phyloP scores from a whole-genome alignment of 2,888 invertebrate species.

The Agrotis puta region DNA sequence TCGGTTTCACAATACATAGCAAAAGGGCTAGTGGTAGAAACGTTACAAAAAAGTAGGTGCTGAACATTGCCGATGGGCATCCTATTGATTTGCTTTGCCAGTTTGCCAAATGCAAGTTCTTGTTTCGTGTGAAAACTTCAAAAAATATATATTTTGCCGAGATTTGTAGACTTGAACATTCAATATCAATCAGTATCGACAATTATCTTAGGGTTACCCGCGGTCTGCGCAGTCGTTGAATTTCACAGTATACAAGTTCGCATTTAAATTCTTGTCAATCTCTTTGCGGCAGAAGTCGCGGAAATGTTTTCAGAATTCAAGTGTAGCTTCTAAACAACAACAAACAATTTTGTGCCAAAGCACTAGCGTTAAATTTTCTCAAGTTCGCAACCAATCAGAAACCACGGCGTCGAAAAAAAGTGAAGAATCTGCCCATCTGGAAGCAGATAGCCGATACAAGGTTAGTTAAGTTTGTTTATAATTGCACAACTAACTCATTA shows the following conservation, averaged over 20 bases:
- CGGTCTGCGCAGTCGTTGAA: slow-evolving; percentile 3
- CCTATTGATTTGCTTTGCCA: slow-evolving; percentile 27
- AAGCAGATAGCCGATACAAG: slow-evolving; percentile 80
- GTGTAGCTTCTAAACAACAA: slow-evolving; percentile 49
- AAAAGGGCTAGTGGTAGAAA: slow-evolving; percentile 27
- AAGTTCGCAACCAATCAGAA: slow-evolving; percentile 71
- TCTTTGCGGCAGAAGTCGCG: slow-evolving; percentile 34
- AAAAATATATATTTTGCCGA: slow-evolving; percentile 49
- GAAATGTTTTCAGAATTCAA: slow-evolving; percentile 53
- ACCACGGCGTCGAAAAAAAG: slow-evolving; percentile 84
- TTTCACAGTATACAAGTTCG: slow-evolving; percentile 21
- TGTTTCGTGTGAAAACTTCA: slow-evolving; percentile 15
- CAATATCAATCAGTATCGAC: slow-evolving; percentile 20
- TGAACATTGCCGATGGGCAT: neutral
- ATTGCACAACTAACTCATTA: neutral
- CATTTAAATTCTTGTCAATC: slow-evolving; percentile 26
- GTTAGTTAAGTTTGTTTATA: slow-evolving; percentile 64
- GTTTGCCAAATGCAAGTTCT: slow-evolving; percentile 33
- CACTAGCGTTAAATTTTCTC: slow-evolving; percentile 67
- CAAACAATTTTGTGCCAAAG: slow-evolving; percentile 59
- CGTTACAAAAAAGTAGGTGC: slow-evolving; percentile 26
- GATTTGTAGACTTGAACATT: slow-evolving; percentile 43
- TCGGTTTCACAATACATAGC: neutral
- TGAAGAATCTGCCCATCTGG: slow-evolving; percentile 77
- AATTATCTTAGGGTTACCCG: neutral